These are phyloP conservation scores for Chlamydotis undulata DNA, from an alignment of 2,113 vertebrate genomes.

Conservation along the genomic window DNA sequence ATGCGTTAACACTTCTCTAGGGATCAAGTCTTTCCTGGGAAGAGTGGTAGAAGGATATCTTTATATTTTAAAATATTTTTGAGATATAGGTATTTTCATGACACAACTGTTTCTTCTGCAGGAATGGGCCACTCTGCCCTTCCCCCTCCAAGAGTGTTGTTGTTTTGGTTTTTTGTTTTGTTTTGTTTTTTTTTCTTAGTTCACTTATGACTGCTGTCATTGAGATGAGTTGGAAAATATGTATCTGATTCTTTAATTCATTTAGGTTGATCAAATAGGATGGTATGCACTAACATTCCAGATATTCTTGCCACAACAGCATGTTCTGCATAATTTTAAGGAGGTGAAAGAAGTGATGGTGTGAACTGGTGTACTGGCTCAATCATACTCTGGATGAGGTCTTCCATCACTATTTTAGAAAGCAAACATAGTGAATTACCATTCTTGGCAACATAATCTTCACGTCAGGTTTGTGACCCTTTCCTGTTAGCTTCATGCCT, in stretches of 20 bases:
- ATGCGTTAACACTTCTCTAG: neutral
- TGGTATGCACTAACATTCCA: neutral
- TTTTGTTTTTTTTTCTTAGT: neutral
- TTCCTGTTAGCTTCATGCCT: neutral
- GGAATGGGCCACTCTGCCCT: neutral
- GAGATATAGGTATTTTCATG: neutral
- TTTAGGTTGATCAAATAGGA: neutral
- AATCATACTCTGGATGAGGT: neutral
- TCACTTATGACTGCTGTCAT: neutral
- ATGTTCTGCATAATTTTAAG: neutral
- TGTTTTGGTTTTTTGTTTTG: too few species aligned
- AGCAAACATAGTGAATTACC: neutral
- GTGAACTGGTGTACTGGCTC: neutral
- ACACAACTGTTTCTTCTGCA: neutral
- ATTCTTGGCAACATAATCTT: neutral
- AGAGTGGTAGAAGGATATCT: neutral
- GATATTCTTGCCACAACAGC: neutral
- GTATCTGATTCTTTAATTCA: neutral
- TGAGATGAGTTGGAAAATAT: neutral
- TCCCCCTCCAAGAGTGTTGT: fast-evolving
- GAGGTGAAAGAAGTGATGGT: neutral
- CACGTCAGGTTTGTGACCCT: neutral
- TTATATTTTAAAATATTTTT: neutral
- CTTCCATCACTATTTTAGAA: neutral
- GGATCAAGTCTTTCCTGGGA: neutral